These are phyloP conservation scores for Pachypanchax playfairii DNA, from an alignment of 2,113 vertebrate genomes.

Conservation along the genomic window DNA sequence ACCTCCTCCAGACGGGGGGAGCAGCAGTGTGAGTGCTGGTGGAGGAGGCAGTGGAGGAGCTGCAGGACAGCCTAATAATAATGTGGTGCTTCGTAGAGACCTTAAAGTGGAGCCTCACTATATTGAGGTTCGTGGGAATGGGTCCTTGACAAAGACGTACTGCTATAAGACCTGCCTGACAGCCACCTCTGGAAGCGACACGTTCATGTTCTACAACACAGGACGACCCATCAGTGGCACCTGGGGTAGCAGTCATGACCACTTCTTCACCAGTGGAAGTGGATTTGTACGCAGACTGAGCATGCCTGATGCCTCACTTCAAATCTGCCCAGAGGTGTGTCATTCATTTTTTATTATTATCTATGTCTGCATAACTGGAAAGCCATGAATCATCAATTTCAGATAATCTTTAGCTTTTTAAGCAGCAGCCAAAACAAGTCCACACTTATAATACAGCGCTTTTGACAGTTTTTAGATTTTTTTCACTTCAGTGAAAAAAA, in stretches of 20 bases:
- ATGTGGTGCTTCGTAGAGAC: conserved; percentile 88
- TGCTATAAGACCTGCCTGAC: conserved; percentile 98
- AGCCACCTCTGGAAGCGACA: conserved; percentile 94
- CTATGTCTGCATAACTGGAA: conserved; percentile 1
- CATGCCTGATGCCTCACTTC: conserved; percentile 84
- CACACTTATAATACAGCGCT: neutral
- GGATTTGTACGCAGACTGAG: conserved; percentile 91
- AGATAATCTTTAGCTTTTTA: neutral
- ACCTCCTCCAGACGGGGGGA: conserved; percentile 85
- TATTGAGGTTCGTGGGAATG: conserved; percentile 95
- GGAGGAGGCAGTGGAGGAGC: conserved; percentile 47
- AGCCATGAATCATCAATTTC: conserved; percentile 17
- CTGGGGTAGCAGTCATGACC: conserved; percentile 85
- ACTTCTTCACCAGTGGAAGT: conserved; percentile 91
- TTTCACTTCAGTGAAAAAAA: neutral
- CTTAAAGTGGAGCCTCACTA: conserved; percentile 96
- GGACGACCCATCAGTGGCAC: conserved; percentile 90
- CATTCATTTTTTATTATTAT: conserved; percentile 29
- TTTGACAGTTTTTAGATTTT: neutral
- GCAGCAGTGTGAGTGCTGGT: conserved; percentile 64
- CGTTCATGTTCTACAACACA: conserved; percentile 99
- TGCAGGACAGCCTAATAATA: conserved; percentile 88
- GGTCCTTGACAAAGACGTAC: conserved; percentile 97
- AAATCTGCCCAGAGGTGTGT: conserved; percentile 79
- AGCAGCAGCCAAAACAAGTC: conserved; percentile 3